A percentile compares a stretch with the other conserved stretches of the same genome.
Conservation (phyloP, 2,888 invertebrate genomes). For the Neocrepidodera transversa region DNA sequence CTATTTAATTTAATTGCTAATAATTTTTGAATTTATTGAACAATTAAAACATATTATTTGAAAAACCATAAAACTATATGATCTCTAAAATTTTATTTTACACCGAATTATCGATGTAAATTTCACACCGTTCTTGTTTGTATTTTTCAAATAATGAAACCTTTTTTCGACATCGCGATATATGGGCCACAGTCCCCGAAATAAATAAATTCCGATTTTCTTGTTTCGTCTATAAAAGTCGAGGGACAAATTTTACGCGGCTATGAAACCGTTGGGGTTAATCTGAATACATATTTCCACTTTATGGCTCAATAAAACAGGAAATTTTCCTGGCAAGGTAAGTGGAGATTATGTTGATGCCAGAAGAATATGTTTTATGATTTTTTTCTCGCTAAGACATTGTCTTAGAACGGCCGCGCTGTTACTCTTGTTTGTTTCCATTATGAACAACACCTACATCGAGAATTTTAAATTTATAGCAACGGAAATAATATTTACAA, state of each 20-base stretch:
- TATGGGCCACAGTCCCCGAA: not conserved
- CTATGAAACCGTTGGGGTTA: slow-evolving; percentile 31
- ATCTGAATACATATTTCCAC: slow-evolving; percentile 44
- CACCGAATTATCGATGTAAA: too few relatives aligned
- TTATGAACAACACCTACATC: not conserved
- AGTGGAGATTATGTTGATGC: slow-evolving; percentile 44
- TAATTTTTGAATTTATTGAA: too few relatives aligned
- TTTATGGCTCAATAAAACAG: slow-evolving; percentile 42
- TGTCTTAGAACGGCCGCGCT: slow-evolving; percentile 21
- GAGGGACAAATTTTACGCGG: slow-evolving; percentile 20
- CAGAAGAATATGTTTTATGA: slow-evolving; percentile 43
- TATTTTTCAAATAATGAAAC: slow-evolving; percentile 6
- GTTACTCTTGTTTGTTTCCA: slow-evolving; percentile 23
- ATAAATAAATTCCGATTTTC: slow-evolving; percentile 21
- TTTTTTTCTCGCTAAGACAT: slow-evolving; percentile 35
- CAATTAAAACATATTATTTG: too few relatives aligned
- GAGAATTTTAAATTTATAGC: slow-evolving; percentile 5
- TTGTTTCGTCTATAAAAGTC: slow-evolving; percentile 21
- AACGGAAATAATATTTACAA: too few relatives aligned
- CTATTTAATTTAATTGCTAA: too few relatives aligned
- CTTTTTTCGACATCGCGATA: not conserved
- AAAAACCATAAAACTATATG: too few relatives aligned
- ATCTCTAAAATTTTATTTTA: too few relatives aligned
- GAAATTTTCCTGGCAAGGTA: slow-evolving; percentile 39
- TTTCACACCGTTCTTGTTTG: too few relatives aligned